phyloP scores from a whole-genome alignment of 2,113 vertebrate species.

The Spheniscus mendiculus region DNA sequence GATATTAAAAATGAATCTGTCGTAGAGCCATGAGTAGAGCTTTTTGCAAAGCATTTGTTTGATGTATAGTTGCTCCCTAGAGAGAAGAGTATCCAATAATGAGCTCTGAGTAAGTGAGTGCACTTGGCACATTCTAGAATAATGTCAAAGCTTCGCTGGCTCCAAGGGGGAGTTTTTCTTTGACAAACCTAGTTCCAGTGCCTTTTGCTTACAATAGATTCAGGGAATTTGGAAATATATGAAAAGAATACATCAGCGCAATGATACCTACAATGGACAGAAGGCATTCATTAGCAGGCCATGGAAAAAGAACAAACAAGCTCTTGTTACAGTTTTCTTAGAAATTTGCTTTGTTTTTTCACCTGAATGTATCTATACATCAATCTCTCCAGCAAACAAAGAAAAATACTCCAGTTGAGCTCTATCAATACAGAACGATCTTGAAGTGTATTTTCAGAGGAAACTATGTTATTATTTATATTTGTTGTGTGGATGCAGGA shows the following conservation, averaged over 20 bases:
- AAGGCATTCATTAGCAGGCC: neutral
- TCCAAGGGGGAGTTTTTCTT: conserved; percentile 41
- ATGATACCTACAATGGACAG: neutral
- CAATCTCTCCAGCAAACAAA: neutral
- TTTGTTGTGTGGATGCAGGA: neutral
- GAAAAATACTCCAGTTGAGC: neutral
- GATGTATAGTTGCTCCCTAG: conserved; percentile 15
- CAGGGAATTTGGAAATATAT: conserved; percentile 16
- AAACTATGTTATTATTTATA: neutral
- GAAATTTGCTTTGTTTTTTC: neutral
- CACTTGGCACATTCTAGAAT: neutral
- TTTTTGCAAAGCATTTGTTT: conserved; percentile 51
- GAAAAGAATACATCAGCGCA: neutral
- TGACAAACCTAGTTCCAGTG: conserved; percentile 28
- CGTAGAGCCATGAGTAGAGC: neutral
- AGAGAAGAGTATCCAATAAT: neutral
- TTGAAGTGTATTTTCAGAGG: neutral
- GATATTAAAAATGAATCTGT: conserved; percentile 64
- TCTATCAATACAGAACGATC: neutral
- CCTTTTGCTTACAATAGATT: conserved; percentile 12
- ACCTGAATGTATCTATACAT: neutral
- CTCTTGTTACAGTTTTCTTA: neutral
- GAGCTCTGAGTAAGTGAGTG: conserved; percentile 4
- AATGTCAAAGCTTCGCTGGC: neutral
- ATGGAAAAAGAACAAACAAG: neutral